Evolutionary conservation across 2,113 vertebrate genomes (phyloP).

Genomic region (Silurus glanis): DNA sequence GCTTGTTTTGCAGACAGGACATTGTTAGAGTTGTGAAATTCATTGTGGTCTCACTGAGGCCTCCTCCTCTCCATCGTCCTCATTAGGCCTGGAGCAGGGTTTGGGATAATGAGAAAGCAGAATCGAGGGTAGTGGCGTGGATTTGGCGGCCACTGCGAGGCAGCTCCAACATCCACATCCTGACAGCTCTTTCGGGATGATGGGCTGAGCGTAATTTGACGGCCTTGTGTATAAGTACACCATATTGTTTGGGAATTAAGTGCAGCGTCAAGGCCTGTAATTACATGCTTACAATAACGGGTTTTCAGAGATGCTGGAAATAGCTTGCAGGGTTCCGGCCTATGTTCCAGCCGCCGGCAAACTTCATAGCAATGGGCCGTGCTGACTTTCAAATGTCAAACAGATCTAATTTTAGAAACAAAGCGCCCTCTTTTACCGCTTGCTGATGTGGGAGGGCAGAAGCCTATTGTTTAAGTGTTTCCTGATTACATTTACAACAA

Average conservation of each 20-base stretch:
- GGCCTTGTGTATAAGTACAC: conserved; percentile 73
- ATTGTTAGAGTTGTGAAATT: conserved; percentile 50
- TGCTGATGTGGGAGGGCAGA: conserved; percentile 65
- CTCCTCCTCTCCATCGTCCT: conserved; percentile 47
- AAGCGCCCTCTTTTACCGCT: conserved; percentile 63
- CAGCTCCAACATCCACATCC: conserved; percentile 41
- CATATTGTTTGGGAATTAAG: conserved; percentile 83
- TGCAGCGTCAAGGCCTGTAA: conserved; percentile 74
- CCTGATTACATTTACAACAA: conserved; percentile 62
- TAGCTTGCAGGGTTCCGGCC: conserved; percentile 75
- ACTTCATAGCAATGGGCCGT: conserved; percentile 67
- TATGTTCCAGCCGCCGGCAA: conserved; percentile 60
- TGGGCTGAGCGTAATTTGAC: conserved; percentile 71
- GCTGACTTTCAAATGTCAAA: conserved; percentile 71
- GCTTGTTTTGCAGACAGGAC: conserved; percentile 35
- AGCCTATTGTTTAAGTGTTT: conserved; percentile 69
- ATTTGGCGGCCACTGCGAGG: conserved; percentile 37
- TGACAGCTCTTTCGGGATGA: conserved; percentile 51
- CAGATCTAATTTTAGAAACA: conserved; percentile 69
- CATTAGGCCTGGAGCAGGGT: conserved; percentile 47
- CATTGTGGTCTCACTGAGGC: conserved; percentile 36
- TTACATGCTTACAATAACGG: conserved; percentile 76
- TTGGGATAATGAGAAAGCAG: conserved; percentile 55
- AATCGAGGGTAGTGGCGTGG: conserved; percentile 44
- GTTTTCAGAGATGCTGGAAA: conserved; percentile 73